Evolutionary conservation across 2,888 invertebrate genomes (phyloP).

Genomic region (Gymnocheta viridis): DNA sequence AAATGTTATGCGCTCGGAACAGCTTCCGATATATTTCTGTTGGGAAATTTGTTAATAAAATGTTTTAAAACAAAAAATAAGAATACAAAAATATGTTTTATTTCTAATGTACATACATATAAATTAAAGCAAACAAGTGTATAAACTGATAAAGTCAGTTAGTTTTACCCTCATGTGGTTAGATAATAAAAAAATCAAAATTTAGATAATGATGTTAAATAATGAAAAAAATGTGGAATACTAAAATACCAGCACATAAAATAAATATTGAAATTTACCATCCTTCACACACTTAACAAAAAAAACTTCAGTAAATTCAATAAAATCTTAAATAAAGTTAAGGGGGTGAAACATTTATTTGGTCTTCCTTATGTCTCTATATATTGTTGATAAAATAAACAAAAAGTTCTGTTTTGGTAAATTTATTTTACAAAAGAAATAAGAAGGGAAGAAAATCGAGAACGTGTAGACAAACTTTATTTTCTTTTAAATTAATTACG

Average conservation of each 20-base stretch:
- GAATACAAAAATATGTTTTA: too few species aligned
- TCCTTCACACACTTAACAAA: background rate
- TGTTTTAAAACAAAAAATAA: too few species aligned
- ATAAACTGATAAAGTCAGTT: background rate
- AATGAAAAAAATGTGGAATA: too few species aligned
- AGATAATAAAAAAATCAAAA: background rate
- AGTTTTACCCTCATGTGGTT: background rate
- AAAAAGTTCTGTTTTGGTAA: background rate
- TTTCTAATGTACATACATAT: too few species aligned
- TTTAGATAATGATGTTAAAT: background rate
- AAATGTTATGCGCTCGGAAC: too few species aligned
- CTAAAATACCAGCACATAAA: too few species aligned
- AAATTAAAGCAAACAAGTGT: background rate
- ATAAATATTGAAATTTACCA: background rate
- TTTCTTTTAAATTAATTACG: slow-evolving; percentile 42
- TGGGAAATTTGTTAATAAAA: too few species aligned
- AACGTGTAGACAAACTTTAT: slow-evolving; percentile 5
- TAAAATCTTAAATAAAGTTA: background rate
- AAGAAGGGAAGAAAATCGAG: background rate
- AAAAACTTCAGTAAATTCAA: background rate
- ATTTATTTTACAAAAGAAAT: background rate
- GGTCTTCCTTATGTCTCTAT: too few species aligned
- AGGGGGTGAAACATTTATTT: too few species aligned
- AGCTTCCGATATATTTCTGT: too few species aligned
- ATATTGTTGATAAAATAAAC: too few species aligned